A percentile compares a stretch with the other conserved stretches of the same genome.
phyloP scores from a whole-genome alignment of 1,140 invertebrate genomes.

The Halictus rubicundus region DNA sequence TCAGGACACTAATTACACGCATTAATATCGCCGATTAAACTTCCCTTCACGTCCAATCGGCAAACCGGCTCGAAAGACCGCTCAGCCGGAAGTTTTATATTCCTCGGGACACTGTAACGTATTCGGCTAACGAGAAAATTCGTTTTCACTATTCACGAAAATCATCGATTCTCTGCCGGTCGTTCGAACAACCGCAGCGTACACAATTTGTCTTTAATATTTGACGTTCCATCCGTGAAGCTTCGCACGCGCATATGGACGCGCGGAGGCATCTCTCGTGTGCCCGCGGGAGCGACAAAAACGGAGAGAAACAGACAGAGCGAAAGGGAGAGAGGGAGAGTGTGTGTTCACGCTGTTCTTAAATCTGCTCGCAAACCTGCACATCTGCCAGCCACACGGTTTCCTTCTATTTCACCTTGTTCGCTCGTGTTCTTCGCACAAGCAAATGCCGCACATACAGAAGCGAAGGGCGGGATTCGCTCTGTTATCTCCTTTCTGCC shows the following conservation, averaged over 20 bases:
- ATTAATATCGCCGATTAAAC: not conserved
- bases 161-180: slow-evolving; percentile 54
- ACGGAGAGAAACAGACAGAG: too few species aligned
- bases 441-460: slow-evolving; percentile 27
- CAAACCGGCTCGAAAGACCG: not conserved
- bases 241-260: not conserved
- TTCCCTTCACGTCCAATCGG: not conserved
- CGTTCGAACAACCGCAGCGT: slow-evolving; percentile 26
- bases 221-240: slow-evolving; percentile 31
- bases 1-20: not conserved
- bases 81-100: not conserved
- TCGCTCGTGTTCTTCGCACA: slow-evolving; percentile 14
- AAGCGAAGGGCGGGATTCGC: slow-evolving; percentile 2
- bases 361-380: slow-evolving; percentile 34
- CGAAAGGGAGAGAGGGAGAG: too few species aligned
- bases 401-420: slow-evolving; percentile 34
- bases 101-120: not conserved
- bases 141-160: slow-evolving; percentile 45
- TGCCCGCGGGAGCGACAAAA: too few species aligned
- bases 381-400: slow-evolving; percentile 28
- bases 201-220: slow-evolving; percentile 46
- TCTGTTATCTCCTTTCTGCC: slow-evolving; percentile 22
- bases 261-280: too few species aligned
- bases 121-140: slow-evolving; percentile 15
- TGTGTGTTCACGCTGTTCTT: slow-evolving; percentile 10